These are phyloP conservation scores for Bellardia bayeri DNA, from an alignment of 2,888 invertebrate species.

Conservation along the genomic window DNA sequence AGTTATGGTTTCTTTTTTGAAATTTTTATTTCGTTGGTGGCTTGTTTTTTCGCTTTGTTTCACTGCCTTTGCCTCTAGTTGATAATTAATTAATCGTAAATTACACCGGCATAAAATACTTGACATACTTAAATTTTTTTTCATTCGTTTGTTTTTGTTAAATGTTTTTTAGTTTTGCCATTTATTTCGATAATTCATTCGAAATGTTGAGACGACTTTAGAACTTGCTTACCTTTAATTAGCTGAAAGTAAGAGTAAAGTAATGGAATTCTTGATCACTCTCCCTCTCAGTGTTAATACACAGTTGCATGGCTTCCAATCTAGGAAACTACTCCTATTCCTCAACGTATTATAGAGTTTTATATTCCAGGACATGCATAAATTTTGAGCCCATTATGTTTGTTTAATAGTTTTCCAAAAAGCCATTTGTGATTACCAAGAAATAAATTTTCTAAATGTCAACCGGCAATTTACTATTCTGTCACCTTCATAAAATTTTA, in stretches of 20 bases:
- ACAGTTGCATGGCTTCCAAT: too few species aligned
- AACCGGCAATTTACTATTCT: conserved; percentile 58
- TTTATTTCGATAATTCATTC: conserved; percentile 25
- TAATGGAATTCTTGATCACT: too few species aligned
- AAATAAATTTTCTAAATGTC: conserved; percentile 62
- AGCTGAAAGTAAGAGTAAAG: conserved; percentile 12
- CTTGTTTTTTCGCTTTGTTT: conserved; percentile 29
- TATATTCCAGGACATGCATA: conserved; percentile 16
- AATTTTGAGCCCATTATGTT: neutral
- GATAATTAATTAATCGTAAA: conserved; percentile 79
- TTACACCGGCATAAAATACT: conserved; percentile 82
- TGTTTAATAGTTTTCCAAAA: conserved; percentile 11
- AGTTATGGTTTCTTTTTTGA: conserved; percentile 45
- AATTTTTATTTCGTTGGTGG: conserved; percentile 25
- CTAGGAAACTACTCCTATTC: too few species aligned
- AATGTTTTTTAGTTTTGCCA: conserved; percentile 34
- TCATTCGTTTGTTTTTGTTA: conserved; percentile 55
- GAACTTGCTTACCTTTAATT: neutral
- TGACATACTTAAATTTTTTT: conserved; percentile 79
- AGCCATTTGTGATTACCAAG: conserved; percentile 3
- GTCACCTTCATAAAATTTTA: conserved; percentile 54
- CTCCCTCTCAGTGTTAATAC: too few species aligned
- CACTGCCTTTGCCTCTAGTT: conserved; percentile 60
- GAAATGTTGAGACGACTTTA: neutral
- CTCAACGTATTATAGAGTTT: too few species aligned